phyloP scores from a whole-genome alignment of 2,797 vertebrate species.

The Onychomys torridus region DNA sequence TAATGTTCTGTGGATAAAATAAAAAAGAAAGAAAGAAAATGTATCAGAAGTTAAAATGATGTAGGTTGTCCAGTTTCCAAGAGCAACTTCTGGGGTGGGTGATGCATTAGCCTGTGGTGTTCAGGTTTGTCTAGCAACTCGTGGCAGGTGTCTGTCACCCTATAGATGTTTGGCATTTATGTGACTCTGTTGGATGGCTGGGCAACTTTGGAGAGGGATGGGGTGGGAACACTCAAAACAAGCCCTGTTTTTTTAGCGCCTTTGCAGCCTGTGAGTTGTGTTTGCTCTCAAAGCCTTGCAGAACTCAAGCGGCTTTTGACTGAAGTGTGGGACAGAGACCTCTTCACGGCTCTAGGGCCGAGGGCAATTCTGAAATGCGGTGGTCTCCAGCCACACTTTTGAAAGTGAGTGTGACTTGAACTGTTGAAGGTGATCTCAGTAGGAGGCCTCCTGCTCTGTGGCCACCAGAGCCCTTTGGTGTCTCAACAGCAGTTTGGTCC shows the following conservation, averaged over 20 bases:
- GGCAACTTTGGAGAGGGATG: background rate
- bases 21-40: background rate
- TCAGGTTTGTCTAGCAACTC: accelerated
- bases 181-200: accelerated
- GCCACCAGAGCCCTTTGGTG: background rate
- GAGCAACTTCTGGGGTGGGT: background rate
- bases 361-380: background rate
- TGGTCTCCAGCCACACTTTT: background rate
- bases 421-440: too few species aligned
- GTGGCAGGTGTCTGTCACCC: background rate
- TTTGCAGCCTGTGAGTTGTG: accelerated
- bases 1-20: background rate
- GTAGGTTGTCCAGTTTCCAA: background rate
- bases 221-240: background rate
- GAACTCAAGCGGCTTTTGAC: background rate
- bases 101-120: too few species aligned
- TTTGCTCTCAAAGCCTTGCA: background rate
- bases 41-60: background rate
- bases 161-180: accelerated
- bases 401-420: accelerated
- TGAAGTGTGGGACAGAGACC: too few species aligned
- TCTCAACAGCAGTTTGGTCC: background rate
- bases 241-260: too few species aligned
- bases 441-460: accelerated
- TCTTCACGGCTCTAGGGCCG: accelerated